A percentile compares a stretch with the other conserved stretches of the same genome.
Conservation (phyloP, 2,113 vertebrate species). For the Coturnix japonica region DNA sequence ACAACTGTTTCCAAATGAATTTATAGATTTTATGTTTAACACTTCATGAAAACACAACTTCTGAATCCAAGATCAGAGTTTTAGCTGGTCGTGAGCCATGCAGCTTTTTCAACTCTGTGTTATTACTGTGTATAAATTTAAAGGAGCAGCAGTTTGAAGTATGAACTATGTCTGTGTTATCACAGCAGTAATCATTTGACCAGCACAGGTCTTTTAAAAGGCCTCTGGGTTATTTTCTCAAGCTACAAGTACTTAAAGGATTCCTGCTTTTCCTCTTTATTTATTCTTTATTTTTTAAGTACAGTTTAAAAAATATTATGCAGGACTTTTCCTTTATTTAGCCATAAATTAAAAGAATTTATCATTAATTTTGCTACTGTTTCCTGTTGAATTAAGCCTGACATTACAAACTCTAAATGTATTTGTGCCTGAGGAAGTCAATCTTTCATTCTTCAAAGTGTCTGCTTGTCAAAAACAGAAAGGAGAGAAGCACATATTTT, state of each 20-base stretch:
- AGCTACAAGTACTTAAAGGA: neutral
- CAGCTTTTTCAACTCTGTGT: neutral
- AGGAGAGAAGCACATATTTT: neutral
- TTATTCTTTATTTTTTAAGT: neutral
- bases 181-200: conserved; percentile 31
- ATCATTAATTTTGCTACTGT: neutral
- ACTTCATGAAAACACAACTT: neutral
- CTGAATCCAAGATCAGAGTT: neutral
- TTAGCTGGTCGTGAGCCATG: neutral
- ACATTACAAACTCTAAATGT: neutral
- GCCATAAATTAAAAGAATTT: neutral
- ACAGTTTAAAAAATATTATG: neutral
- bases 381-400: neutral
- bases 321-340: neutral
- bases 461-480: conserved; percentile 6
- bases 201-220: neutral
- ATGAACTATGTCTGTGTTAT: conserved; percentile 11
- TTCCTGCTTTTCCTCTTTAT: neutral
- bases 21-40: neutral
- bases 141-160: neutral
- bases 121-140: conserved; percentile 18
- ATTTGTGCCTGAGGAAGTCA: neutral
- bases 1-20: neutral
- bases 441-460: neutral
- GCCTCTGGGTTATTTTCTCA: neutral